Base-by-base conservation (phyloP, 2,113 vertebrate species). In the Mixornis gularis region DNA sequence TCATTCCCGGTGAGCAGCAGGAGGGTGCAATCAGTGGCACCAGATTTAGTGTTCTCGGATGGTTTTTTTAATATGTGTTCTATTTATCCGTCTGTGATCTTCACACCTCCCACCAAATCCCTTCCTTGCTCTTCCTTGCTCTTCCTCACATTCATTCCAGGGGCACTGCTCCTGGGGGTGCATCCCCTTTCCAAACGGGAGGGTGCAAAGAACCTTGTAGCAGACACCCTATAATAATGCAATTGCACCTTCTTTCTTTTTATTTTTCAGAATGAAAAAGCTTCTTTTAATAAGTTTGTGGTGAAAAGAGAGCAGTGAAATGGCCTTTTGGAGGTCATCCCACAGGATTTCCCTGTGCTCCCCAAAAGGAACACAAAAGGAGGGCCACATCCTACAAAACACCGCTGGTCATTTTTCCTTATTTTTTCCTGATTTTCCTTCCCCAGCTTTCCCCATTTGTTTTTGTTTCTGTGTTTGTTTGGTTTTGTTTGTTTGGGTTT, bases 21-120 rank as follows among this genome's bases (percentile, higher is more conserved):
- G 52, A 43, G 12, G 27, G 13, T 0, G 6, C 17, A 1, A 0
- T 2, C 3, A 4, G 48, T 30, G 48, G 3, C 9, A 3, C 6
- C 3, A 3, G 48, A 16, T 72, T 76, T 51, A 2, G 52, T 1
- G 1, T 29, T 56, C 36, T 13, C 5, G 1, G 6, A 7, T 19
- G 16, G 1, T 9, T n/a, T 14, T 29, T 29, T 48, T 43, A 22
- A 22, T 10, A 3, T 13, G 10, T 29, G 10, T 48, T 71, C 10
- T 63, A 6, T 68, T 79, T 55, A 10, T 30, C 44, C 38, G 1
- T 24, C 17, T 29, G 32, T 17, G 7, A 70, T 40, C 10, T 21
- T 66, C 44, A 30, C 10, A 2, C 26, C 46, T 80, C 66, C 69
- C 59, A 6, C 32, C 44, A 9, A 46, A 17, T 6, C 12, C 38